Conservation (phyloP, 2,888 invertebrate genomes). For the Epistrophe eligans region DNA sequence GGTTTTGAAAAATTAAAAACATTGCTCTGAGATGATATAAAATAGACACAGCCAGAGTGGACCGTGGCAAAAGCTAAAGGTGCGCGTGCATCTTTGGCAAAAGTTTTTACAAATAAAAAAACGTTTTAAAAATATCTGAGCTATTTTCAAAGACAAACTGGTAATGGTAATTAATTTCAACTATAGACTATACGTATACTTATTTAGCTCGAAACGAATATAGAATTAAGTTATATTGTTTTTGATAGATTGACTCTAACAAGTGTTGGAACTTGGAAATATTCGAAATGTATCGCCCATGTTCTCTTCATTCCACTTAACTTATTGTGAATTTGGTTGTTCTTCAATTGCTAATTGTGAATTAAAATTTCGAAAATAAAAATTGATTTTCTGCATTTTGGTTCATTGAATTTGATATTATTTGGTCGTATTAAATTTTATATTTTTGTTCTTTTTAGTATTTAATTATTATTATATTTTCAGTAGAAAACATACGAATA, state of each 20-base stretch:
- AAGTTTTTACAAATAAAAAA: neutral
- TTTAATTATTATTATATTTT: too few relatives aligned
- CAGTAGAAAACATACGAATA: too few relatives aligned
- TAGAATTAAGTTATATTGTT: constrained; percentile 17
- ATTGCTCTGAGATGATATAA: constrained; percentile 26
- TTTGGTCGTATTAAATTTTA: too few relatives aligned
- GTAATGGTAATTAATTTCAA: constrained; percentile 22
- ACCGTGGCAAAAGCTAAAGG: constrained; percentile 43
- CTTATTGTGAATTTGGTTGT: too few relatives aligned
- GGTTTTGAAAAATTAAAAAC: constrained; percentile 30
- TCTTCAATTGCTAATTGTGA: too few relatives aligned
- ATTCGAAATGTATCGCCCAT: neutral
- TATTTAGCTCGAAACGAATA: neutral
- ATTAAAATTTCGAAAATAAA: too few relatives aligned
- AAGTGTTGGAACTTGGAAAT: neutral
- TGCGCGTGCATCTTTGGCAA: constrained; percentile 59
- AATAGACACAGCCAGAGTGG: constrained; percentile 29
- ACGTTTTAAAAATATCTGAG: neutral
- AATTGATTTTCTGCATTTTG: too few relatives aligned
- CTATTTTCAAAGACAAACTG: constrained; percentile 25
- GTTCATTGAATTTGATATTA: too few relatives aligned
- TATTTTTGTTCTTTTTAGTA: too few relatives aligned
- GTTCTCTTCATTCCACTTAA: too few relatives aligned
- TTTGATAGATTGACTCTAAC: constrained; percentile 4
- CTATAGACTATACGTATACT: neutral